Evolutionary conservation across 2,888 invertebrate genomes (phyloP), one percentile per base, ranked within the genome.

Genomic region (Cataglyphis cursor): DNA sequence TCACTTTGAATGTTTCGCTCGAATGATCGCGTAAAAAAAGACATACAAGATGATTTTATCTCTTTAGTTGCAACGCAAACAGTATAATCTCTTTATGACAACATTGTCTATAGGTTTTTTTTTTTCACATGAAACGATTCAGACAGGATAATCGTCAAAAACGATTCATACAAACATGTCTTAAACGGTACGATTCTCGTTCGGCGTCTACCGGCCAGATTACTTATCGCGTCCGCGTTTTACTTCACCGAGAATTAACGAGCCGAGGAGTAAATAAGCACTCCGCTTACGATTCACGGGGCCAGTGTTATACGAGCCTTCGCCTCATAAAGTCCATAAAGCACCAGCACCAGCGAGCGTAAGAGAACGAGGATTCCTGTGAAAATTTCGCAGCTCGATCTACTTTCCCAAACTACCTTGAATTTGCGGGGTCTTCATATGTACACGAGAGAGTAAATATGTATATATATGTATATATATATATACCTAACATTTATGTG

Each of bases 181-280:
- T 44, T 70, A 70, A 80, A 41, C 44, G 59, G 9, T 15, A 57
- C 18, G 59, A 78, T 59, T 31, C 35, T 59, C 35, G 24, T 68
- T 59, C 59, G 59, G 24, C 66, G 31, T 66, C 38, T 31, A 59
- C 41, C 35, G 44, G 18, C 21, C 44, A 65, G 54, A 72, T 65
- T 54, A 72, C 15, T n/a, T 81, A 38, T 35, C 61, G 10, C n/a
- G 81, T 48, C 51, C 64, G 51, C 81, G 82, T 74, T 86, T 90
- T 90, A 86, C 86, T 83, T 73, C 75, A 81, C 82, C 81, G 74
- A 80, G 81, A 85, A 89, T 90, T 89, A 89, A 89, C 86, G 90
- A 88, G 85, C 84, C 89, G 84, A 84, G 88, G 68, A 75, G 88
- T 85, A 90, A 90, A 90, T 89, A 89, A 89, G 88, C 85, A 86